These are phyloP conservation scores for Huso huso DNA, from an alignment of 2,797 vertebrate species.

Conservation along the genomic window DNA sequence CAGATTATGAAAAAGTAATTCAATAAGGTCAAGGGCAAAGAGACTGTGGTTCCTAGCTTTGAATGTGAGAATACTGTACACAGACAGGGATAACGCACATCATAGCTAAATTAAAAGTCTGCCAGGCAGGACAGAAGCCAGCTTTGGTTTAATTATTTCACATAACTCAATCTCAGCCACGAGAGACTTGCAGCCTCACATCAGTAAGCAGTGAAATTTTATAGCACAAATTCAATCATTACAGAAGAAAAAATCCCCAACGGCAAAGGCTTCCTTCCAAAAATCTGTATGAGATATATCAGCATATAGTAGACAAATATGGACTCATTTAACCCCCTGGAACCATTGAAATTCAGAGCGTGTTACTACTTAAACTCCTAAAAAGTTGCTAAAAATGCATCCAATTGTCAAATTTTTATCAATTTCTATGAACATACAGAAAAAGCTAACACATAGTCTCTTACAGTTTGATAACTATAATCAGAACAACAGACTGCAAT, in stretches of 20 bases:
- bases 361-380: constrained; percentile 3
- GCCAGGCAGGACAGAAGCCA: constrained; percentile 10
- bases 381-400: neutral
- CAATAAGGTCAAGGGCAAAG: constrained; percentile 20
- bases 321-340: constrained; percentile 6
- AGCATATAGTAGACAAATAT: neutral
- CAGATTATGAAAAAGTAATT: constrained; percentile 19
- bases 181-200: constrained; percentile 3
- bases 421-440: neutral
- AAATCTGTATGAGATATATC: constrained; percentile 14
- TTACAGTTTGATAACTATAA: no score
- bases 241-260: constrained; percentile 9
- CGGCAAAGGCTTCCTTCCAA: constrained; percentile 10
- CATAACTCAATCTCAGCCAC: constrained; percentile 6
- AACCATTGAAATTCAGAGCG: constrained; percentile 6
- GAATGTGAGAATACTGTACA: neutral
- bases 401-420: neutral
- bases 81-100: neutral
- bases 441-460: neutral
- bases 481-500: no score
- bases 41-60: constrained; percentile 1
- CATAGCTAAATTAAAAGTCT: constrained; percentile 1
- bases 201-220: constrained; percentile 10
- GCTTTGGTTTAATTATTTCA: constrained; percentile 17
- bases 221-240: constrained; percentile 17